Evolutionary conservation across 2,797 vertebrate species (phyloP).

Genomic region (Cuniculus paca): DNA sequence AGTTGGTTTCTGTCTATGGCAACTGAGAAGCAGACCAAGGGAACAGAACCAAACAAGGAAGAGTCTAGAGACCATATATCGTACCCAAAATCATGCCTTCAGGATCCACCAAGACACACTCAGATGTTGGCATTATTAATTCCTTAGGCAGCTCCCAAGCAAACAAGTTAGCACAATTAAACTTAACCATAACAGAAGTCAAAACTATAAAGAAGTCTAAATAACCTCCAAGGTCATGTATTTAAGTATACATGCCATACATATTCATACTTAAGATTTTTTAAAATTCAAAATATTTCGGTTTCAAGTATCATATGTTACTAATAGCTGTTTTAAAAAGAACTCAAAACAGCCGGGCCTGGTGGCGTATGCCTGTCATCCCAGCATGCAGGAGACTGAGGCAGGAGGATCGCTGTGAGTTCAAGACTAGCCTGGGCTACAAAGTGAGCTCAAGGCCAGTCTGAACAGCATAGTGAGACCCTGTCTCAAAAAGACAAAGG

Average conservation of each 20-base stretch:
- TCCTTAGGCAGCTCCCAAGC: not conserved
- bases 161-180: not conserved
- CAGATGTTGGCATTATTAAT: not conserved
- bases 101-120: not conserved
- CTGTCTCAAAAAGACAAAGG: no score
- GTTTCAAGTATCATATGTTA: not conserved
- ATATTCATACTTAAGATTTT: not conserved
- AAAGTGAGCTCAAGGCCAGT: no score
- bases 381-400: no score
- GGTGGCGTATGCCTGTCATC: no score
- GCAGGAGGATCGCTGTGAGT: no score
- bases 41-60: not conserved
- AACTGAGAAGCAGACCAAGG: not conserved
- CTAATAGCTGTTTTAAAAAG: not conserved
- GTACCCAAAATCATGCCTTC: not conserved
- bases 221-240: not conserved
- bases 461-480: no score
- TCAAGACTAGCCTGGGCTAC: no score
- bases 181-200: not conserved
- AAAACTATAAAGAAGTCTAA: not conserved
- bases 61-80: not conserved
- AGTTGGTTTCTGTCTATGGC: not conserved
- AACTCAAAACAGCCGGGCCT: not conserved
- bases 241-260: not conserved
- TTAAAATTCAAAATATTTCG: not conserved